These are phyloP conservation scores for Enhydra lutris DNA, from an alignment of 2,113 vertebrate genomes.

Conservation along the genomic window DNA sequence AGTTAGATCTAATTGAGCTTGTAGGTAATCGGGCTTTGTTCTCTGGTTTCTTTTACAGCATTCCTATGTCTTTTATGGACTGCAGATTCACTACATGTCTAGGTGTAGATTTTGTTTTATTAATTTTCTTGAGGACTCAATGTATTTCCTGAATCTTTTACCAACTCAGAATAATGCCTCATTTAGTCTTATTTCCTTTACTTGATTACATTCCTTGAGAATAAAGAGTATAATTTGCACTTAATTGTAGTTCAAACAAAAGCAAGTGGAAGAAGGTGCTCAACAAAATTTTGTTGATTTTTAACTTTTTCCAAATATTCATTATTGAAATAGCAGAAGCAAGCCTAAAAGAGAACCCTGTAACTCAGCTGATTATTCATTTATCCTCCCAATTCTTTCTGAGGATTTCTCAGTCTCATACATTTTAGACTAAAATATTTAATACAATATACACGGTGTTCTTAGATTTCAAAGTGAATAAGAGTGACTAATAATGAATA, in stretches of 20 bases:
- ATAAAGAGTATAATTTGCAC: not conserved
- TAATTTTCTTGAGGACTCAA: not conserved
- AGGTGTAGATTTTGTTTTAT: not conserved
- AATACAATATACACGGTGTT: not conserved
- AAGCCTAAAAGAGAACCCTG: not conserved
- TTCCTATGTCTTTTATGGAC: not conserved
- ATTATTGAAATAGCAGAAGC: not conserved
- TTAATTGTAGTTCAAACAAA: not conserved
- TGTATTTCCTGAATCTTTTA: not conserved
- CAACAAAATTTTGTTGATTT: not conserved
- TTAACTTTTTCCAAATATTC: not conserved
- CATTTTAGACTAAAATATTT: not conserved
- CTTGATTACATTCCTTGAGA: not conserved
- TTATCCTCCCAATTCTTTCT: not conserved
- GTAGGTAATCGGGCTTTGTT: not conserved
- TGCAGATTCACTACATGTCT: not conserved
- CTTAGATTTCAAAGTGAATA: not conserved
- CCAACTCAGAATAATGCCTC: not conserved
- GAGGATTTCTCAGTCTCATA: not conserved
- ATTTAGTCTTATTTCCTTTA: not conserved
- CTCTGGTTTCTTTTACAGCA: not conserved
- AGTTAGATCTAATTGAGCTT: not conserved
- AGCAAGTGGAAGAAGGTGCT: not conserved
- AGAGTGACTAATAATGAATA: not conserved
- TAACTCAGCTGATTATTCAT: not conserved